Percentiles rank a stretch among this genome's conserved stretches.
Conservation (phyloP, 2,113 vertebrate genomes). For the Embiotoca jacksoni region DNA sequence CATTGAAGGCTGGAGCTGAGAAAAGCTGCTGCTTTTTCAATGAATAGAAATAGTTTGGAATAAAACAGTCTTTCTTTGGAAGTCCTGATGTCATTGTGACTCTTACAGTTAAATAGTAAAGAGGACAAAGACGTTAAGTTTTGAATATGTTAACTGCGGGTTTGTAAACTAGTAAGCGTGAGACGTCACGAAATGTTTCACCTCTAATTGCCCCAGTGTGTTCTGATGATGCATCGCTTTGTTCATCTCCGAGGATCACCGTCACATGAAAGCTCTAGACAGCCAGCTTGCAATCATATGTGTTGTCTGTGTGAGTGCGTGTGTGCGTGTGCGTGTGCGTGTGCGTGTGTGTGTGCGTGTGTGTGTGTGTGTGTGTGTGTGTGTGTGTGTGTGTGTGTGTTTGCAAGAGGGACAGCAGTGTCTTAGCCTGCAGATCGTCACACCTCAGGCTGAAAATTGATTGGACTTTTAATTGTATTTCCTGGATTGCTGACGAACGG, state of each 20-base stretch:
- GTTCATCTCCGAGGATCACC: background rate
- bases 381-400: conserved; percentile 4
- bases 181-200: background rate
- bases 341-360: too few species aligned
- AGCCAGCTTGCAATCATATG: background rate
- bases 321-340: conserved; percentile 7
- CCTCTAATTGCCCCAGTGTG: conserved; percentile 17
- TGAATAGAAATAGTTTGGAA: conserved; percentile 24
- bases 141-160: conserved; percentile 6
- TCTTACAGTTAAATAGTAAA: conserved; percentile 34
- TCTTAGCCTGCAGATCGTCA: conserved; percentile 32
- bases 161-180: background rate
- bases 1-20: conserved; percentile 7
- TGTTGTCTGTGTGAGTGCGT: background rate
- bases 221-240: conserved; percentile 42
- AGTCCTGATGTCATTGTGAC: conserved; percentile 26
- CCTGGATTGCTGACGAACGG: conserved; percentile 55
- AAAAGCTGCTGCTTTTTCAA: background rate
- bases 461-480: conserved; percentile 76
- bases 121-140: conserved; percentile 18
- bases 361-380: conserved; percentile 3
- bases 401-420: background rate
- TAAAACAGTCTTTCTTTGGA: conserved; percentile 22
- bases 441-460: conserved; percentile 70
- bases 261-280: background rate